Percentiles rank a stretch among this genome's conserved stretches.
Conservation (phyloP, 2,113 vertebrate genomes). For the Carassius auratus region DNA sequence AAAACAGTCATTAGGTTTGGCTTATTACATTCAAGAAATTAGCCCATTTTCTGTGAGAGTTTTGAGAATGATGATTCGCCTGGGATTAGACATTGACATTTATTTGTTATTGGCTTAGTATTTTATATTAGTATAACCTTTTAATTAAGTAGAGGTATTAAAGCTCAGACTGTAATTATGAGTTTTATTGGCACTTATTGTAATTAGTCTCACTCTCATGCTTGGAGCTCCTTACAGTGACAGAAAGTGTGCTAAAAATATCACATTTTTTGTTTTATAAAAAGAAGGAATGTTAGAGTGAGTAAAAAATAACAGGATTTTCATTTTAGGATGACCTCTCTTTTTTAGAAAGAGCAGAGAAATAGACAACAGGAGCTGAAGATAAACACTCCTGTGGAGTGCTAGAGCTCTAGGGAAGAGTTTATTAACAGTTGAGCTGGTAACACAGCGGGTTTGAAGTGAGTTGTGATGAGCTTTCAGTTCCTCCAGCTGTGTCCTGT, state of each 20-base stretch:
- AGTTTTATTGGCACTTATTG: not conserved
- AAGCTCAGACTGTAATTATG: not conserved
- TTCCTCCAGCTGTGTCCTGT: conserved; percentile 28
- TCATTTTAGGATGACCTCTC: not conserved
- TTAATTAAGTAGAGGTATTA: not conserved
- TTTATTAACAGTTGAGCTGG: conserved; percentile 2
- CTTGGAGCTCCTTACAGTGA: not conserved
- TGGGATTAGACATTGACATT: conserved; percentile 4
- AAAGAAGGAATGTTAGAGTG: not conserved
- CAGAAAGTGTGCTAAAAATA: not conserved
- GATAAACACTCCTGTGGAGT: not conserved
- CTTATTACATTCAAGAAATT: not conserved
- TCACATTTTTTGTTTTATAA: not conserved
- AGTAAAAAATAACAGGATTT: not conserved
- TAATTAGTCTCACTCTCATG: not conserved
- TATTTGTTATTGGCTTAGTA: not conserved
- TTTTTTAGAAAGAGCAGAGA: not conserved
- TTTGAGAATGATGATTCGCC: not conserved
- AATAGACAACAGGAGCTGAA: not conserved
- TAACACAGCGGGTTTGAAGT: not conserved
- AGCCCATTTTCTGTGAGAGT: not conserved
- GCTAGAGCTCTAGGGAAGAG: not conserved
- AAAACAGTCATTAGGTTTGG: conserved; percentile 82
- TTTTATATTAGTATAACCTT: conserved; percentile 3
- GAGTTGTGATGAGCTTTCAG: conserved; percentile 21